phyloP scores from a whole-genome alignment of 2,797 vertebrate genomes.

The Sciurus carolinensis region DNA sequence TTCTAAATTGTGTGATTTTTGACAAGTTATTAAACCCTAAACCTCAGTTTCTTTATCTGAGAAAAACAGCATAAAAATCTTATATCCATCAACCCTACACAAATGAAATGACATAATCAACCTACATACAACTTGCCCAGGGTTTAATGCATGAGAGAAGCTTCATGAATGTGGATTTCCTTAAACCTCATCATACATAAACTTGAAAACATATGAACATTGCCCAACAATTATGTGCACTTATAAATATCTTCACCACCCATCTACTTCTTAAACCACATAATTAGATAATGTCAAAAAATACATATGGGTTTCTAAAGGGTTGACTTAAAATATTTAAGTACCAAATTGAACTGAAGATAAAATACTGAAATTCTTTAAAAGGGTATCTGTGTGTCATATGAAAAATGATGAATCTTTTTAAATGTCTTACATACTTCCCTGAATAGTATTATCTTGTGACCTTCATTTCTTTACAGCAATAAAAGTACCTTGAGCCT shows the following conservation, averaged over 20 bases:
- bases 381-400: constrained; percentile 73
- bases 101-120: background rate
- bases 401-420: constrained; percentile 85
- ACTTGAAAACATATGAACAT: background rate
- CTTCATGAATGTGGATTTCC: background rate
- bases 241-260: background rate
- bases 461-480: constrained; percentile 92
- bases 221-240: background rate
- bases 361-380: constrained; percentile 75
- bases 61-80: background rate
- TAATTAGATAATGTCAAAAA: constrained; percentile 41
- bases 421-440: constrained; percentile 86
- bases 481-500: constrained; percentile 87
- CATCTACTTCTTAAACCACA: constrained; percentile 39
- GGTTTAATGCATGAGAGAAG: background rate
- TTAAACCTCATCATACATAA: background rate
- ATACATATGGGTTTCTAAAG: constrained; percentile 41
- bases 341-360: constrained; percentile 74
- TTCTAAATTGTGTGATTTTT: background rate
- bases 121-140: background rate
- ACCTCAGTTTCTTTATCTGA: background rate
- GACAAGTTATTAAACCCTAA: background rate
- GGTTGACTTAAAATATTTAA: constrained; percentile 78
- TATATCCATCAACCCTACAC: background rate
- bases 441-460: constrained; percentile 89